Evolutionary conservation across 2,113 vertebrate species (phyloP), one percentile per base, ranked within the genome.

Genomic region (Vimba vimba): DNA sequence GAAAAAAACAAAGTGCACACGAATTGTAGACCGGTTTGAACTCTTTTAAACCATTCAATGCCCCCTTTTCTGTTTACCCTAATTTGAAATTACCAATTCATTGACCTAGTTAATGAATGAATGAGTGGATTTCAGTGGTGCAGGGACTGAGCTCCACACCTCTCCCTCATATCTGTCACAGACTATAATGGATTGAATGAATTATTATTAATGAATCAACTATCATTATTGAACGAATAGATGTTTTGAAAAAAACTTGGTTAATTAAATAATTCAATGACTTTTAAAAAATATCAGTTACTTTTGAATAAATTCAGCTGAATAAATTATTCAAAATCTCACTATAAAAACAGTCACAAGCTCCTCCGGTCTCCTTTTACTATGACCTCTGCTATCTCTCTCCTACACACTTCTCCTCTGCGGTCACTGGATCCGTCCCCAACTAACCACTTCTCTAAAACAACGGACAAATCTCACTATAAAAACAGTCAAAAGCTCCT

Each of bases 391-490:
- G 4, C 33, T 33, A 33, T 43, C 43, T 43, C 45, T 47, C 45
- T 47, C 13, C 13, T 50, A 5, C 13, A 5, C 50, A 17, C 50
- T 52, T 52, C 10, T 2, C 2, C 45, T 11, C 10, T 11, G 10
- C 0, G 2, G 2, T 11, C 12, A 13, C 13, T 15, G 4, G 47
- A 3, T 50, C 12, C 12, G 1, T 4, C 47, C 0, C 47, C n/a
- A n/a, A n/a, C n/a, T n/a, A n/a, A n/a, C 13, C 13, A 50, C 47
- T 50, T 52, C 47, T 4, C 47, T 5, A 17, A 15, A 52, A 4
- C 15, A 52, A 52, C 13, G 0, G 50, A 5, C 50, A 52, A 12
- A 2, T 2, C 4, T 25, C n/a, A 25, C 25, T 4, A 11, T 13
- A 60, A 62, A 12, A 11, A 25, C 57, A 10, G 8, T 62, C n/a